Evolutionary conservation across 2,113 vertebrate species (phyloP), one percentile per base, ranked within the genome.

Genomic region (Gulo gulo): DNA sequence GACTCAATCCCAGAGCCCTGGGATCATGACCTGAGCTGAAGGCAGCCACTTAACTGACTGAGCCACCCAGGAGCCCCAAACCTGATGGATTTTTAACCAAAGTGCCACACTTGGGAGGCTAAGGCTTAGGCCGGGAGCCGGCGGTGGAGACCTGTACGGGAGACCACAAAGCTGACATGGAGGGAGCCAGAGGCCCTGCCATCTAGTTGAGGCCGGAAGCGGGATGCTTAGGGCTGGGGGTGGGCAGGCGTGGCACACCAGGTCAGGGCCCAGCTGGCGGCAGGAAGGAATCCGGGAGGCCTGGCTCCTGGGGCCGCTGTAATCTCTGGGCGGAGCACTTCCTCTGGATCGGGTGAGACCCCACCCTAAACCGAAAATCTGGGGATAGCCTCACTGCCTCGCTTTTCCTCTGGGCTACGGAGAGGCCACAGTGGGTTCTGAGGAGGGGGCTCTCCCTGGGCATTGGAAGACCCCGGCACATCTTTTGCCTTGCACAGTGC

Each of bases 241-340:
- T 16, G 36, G 93, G 88, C 78, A 45, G 4, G 34, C 34, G 23
- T 88, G 63, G 87, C 71, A 55, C 71, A 65, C 7, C 34, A 95
- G 97, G 97, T 97, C 97, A 98, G 90, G 74, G 92, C 52, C 63
- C 95, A 97, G 92, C 76, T 0, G 1, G 63, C 12, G 36, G 59
- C 96, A 91, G 97, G 97, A 97, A 96, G 96, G 95, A 97, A 97
- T 96, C 88, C 26, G 0, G 1, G 67, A 88, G 50, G n/a, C 65
- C 92, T 80, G 61, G 69, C 73, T 90, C 81, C 90, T 42, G 15
- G 55, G 73, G 34, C 71, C 1, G 4, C n/a, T 80, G 59, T 88
- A 74, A 86, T 95, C 95, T 95, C 82, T 57, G 92, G 96, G 95
- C 10, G 57, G 65, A 71, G 67, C 7, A 4, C 69, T 98, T 98